phyloP scores from a whole-genome alignment of 1,140 invertebrate species.

The Drosophila virilis region DNA sequence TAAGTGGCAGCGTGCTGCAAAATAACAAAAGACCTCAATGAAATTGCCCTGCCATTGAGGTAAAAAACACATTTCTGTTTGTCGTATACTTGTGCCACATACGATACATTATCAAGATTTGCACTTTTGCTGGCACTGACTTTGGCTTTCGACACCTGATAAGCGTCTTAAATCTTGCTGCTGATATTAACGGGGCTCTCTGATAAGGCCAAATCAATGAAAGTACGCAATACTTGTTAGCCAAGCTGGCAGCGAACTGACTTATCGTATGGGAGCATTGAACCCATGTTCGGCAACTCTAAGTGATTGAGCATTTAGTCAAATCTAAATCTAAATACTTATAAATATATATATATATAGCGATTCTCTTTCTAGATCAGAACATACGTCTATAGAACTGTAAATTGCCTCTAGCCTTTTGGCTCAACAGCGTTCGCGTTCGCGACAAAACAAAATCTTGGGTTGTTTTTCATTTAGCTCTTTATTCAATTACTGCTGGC shows the following conservation, averaged over 20 bases:
- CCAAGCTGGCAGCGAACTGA: background rate
- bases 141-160: conserved; percentile 34
- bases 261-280: conserved; percentile 1
- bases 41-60: conserved; percentile 46
- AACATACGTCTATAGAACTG: too few relatives aligned
- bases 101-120: conserved; percentile 1
- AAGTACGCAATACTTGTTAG: conserved; percentile 1
- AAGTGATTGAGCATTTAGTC: background rate
- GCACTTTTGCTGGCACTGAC: conserved; percentile 56
- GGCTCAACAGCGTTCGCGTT: too few relatives aligned
- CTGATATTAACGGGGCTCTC: conserved; percentile 1
- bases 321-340: background rate
- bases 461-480: background rate
- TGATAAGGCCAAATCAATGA: background rate
- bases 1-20: conserved; percentile 48
- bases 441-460: background rate
- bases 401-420: too few relatives aligned
- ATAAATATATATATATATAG: too few relatives aligned
- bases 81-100: background rate
- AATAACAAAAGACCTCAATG: conserved; percentile 59
- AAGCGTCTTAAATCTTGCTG: conserved; percentile 7
- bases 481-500: background rate
- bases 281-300: background rate
- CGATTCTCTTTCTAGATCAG: too few relatives aligned
- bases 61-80: conserved; percentile 8